These are phyloP conservation scores for Bombyx huttoni DNA, from an alignment of 2,888 invertebrate genomes.

Conservation along the genomic window DNA sequence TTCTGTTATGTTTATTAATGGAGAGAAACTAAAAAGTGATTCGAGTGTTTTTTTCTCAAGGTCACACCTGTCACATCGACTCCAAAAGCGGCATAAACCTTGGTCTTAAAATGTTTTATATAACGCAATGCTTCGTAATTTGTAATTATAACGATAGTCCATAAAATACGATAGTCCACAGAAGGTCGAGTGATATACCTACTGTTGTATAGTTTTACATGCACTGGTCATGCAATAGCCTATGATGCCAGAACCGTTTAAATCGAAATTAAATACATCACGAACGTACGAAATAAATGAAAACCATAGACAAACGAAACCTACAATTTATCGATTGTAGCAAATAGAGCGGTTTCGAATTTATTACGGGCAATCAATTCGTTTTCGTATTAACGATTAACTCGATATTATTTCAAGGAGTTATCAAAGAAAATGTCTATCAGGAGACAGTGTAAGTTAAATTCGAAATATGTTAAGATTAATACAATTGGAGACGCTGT, in stretches of 20 bases:
- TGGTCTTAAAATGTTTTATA: not conserved
- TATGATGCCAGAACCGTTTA: not conserved
- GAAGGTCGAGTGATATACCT: not conserved
- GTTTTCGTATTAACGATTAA: too few species aligned
- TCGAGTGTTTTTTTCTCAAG: not conserved
- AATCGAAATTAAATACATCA: not conserved
- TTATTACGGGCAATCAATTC: too few species aligned
- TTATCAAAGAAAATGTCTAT: too few species aligned
- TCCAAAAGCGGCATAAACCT: not conserved
- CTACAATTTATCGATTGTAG: too few species aligned
- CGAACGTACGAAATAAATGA: not conserved
- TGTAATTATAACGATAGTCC: not conserved
- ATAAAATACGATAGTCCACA: not conserved
- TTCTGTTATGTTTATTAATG: too few species aligned
- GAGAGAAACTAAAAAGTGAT: too few species aligned
- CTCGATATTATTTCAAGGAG: too few species aligned
- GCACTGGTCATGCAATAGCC: not conserved
- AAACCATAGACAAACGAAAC: too few species aligned
- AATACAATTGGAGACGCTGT: too few species aligned
- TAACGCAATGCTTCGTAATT: not conserved
- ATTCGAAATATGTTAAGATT: too few species aligned
- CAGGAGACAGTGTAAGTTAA: too few species aligned
- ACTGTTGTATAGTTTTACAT: not conserved
- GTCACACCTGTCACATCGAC: not conserved
- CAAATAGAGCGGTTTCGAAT: too few species aligned